A percentile compares a stretch with the other conserved stretches of the same genome.
phyloP scores from a whole-genome alignment of 1,140 invertebrate genomes.

The Cheumatopsyche charites region DNA sequence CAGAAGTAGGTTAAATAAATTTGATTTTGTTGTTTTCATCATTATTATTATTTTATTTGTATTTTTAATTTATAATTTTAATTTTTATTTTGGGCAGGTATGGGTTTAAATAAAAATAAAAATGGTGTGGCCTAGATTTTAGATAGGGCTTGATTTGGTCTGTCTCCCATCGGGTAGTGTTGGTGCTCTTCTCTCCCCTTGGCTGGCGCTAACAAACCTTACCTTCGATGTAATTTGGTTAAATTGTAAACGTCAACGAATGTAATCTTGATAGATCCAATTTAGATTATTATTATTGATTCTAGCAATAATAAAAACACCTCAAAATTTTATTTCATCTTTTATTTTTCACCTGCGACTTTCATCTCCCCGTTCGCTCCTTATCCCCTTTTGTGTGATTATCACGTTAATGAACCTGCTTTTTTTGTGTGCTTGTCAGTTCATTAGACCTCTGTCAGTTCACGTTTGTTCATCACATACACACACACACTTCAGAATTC shows the following conservation, averaged over 20 bases:
- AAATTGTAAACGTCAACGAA: conserved; percentile 61
- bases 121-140: conserved; percentile 62
- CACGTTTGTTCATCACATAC: conserved; percentile 3
- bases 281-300: conserved; percentile 63
- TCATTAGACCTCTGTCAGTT: conserved; percentile 11
- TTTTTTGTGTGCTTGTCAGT: conserved; percentile 22
- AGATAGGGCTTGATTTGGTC: conserved; percentile 55
- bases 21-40: conserved; percentile 47
- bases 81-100: conserved; percentile 61
- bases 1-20: conserved; percentile 41
- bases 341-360: conserved; percentile 41
- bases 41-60: conserved; percentile 46
- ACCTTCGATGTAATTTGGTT: conserved; percentile 49
- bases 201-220: conserved; percentile 38
- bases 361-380: conserved; percentile 14
- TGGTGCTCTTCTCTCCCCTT: too few species aligned
- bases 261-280: conserved; percentile 63
- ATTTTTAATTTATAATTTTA: conserved; percentile 41
- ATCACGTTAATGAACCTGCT: conserved; percentile 16
- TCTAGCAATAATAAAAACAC: conserved; percentile 64
- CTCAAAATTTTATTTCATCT: conserved; percentile 59
- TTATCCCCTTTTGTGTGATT: neutral
- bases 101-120: conserved; percentile 62
- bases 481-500: neutral
- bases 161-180: conserved; percentile 36